A percentile compares a stretch with the other conserved stretches of the same genome.
Evolutionary conservation across 2,113 vertebrate genomes (phyloP).

Genomic region (Xenus cinereus): DNA sequence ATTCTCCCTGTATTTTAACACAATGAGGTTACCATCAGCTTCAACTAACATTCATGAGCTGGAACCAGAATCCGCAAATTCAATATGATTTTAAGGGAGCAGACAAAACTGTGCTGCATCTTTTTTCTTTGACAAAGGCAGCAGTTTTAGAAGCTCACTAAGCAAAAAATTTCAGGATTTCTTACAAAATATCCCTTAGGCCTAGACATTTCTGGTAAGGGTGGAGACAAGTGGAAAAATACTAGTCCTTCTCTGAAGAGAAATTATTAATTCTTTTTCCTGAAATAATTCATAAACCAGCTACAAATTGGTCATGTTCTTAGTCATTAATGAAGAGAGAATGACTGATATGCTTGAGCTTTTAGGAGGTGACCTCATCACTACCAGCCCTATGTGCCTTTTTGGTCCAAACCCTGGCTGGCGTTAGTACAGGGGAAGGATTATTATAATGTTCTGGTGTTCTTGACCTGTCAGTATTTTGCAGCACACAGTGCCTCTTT

Average conservation of each 20-base stretch:
- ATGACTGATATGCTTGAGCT: neutral
- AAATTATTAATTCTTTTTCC: neutral
- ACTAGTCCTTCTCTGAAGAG: neutral
- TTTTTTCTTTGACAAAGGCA: neutral
- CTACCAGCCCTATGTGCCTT: neutral
- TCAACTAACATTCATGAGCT: neutral
- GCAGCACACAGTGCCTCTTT: neutral
- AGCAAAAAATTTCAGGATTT: neutral
- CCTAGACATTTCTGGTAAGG: neutral
- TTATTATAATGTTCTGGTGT: neutral
- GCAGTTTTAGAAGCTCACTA: neutral
- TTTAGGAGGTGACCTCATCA: neutral
- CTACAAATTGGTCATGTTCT: neutral
- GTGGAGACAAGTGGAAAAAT: neutral
- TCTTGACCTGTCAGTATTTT: neutral
- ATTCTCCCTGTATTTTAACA: neutral
- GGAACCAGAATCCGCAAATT: neutral
- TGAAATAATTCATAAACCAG: neutral
- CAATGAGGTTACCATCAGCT: accelerated
- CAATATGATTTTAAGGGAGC: neutral
- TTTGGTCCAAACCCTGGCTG: neutral
- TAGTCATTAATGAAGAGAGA: neutral
- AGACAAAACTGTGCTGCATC: neutral
- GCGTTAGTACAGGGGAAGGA: neutral
- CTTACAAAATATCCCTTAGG: neutral